Base-by-base conservation (phyloP, 2,888 invertebrate species). In the Nymphalis polychloros region DNA sequence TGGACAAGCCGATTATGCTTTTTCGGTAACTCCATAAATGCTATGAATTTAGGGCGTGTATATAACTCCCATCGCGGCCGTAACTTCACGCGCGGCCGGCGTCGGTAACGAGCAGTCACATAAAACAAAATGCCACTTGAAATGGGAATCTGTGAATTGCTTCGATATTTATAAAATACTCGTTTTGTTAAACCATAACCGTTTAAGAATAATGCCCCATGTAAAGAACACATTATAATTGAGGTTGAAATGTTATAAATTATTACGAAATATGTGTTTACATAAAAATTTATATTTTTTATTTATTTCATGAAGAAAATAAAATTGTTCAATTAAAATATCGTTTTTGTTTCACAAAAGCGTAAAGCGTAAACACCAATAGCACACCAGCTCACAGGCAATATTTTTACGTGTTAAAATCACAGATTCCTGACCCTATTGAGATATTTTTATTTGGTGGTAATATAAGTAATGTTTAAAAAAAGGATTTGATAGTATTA, bases 41-140 rank as follows among this genome's bases (percentile, higher is more conserved):
- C 65, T 70, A 72, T 68, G 72, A 72, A 63, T 67, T 62, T 63
- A 65, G 65, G 68, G 70, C 61, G 68, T 68, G 71, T 63, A 68
- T 66, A 57, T 57, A 60, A 65, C 68, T 84, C 88, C 89, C 89
- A 82, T 72, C 71, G 88, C 87, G 89, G 89, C 87, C 85, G 88
- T 92, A 88, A 92, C 91, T 92, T 92, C 91, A 91, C 90, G 92
- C 90, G 85, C 90, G 89, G 84, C 87, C 89, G 91, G 82, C 85
- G 88, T 82, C 85, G 81, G 90, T 92, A 92, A 92, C 92, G 91
- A 92, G 92, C 87, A 81, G 82, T 84, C 87, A 85, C 90, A 91
- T 92, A 92, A 92, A 92, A 91, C 89, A 90, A 92, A 92, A 92
- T 92, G 90, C 91, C 91, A 90, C 87, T 84, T 80, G 81, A 84